Percentiles rank a stretch among this genome's conserved stretches.
Evolutionary conservation across 2,113 vertebrate species (phyloP).

Genomic region (Corynorhinus townsendii): DNA sequence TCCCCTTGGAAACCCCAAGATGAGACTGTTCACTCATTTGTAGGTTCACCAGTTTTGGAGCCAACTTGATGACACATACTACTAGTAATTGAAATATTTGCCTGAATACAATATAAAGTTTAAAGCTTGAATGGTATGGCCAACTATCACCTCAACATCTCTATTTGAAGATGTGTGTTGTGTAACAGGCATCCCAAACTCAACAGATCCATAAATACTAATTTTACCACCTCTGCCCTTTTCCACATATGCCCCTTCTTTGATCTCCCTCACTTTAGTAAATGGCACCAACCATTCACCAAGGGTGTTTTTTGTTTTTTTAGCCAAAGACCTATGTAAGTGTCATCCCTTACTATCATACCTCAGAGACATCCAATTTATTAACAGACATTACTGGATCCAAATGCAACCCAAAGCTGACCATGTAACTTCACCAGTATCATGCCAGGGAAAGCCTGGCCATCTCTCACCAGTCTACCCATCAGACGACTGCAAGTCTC

Average conservation of each 20-base stretch:
- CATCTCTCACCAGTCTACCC: neutral
- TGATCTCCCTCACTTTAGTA: neutral
- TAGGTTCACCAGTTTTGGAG: neutral
- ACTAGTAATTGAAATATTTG: neutral
- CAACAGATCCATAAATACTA: neutral
- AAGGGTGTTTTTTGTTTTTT: neutral
- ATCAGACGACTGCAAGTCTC: accelerated
- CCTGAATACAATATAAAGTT: neutral
- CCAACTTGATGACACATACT: neutral
- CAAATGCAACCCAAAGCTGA: neutral
- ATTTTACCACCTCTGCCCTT: neutral
- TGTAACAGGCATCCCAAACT: neutral
- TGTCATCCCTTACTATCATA: neutral
- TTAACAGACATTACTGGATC: neutral
- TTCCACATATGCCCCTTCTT: neutral
- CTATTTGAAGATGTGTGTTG: neutral
- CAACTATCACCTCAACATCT: neutral
- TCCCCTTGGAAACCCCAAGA: neutral
- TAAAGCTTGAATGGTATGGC: neutral
- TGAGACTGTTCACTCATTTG: neutral
- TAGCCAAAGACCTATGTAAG: neutral
- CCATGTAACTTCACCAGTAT: neutral
- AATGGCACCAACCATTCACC: neutral
- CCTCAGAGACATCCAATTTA: neutral
- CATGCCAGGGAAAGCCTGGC: neutral